Evolutionary conservation across 2,797 vertebrate genomes (phyloP).

Genomic region (Emys orbicularis): DNA sequence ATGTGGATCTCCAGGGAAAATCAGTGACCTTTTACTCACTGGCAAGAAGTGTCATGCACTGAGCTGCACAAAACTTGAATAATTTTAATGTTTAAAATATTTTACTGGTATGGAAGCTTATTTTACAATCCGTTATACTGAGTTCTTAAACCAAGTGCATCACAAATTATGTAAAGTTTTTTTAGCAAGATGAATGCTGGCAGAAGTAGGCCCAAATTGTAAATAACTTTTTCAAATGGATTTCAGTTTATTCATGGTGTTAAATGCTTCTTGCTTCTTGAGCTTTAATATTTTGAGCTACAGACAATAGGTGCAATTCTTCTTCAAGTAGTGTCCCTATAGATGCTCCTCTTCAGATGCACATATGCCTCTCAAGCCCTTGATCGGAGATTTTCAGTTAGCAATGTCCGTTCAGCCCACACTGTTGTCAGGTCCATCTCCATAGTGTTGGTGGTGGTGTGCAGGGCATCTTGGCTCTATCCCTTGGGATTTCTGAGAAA

Average conservation of each 20-base stretch:
- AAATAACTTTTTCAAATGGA: not conserved
- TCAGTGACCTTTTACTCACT: not conserved
- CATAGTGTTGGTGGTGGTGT: too few species aligned
- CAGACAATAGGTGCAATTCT: not conserved
- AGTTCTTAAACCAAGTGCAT: not conserved
- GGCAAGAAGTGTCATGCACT: not conserved
- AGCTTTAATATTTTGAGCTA: not conserved
- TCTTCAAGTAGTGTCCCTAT: not conserved
- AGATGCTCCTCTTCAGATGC: too few species aligned
- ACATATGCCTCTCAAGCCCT: too few species aligned
- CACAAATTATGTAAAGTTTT: not conserved
- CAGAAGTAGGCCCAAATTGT: not conserved
- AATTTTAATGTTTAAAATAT: slow-evolving; percentile 16
- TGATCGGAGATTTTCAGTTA: too few species aligned
- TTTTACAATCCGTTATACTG: not conserved
- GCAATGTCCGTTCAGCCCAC: too few species aligned
- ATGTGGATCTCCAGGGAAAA: not conserved
- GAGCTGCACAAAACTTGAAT: not conserved
- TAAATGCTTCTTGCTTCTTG: not conserved
- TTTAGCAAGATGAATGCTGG: not conserved
- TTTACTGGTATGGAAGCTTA: not conserved
- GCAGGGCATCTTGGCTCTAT: too few species aligned
- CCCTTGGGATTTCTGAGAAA: too few species aligned
- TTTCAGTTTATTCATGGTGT: not conserved
- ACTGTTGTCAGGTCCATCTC: too few species aligned